These are phyloP conservation scores for Cosmopolites sordidus DNA, from an alignment of 2,888 invertebrate species.

Conservation along the genomic window DNA sequence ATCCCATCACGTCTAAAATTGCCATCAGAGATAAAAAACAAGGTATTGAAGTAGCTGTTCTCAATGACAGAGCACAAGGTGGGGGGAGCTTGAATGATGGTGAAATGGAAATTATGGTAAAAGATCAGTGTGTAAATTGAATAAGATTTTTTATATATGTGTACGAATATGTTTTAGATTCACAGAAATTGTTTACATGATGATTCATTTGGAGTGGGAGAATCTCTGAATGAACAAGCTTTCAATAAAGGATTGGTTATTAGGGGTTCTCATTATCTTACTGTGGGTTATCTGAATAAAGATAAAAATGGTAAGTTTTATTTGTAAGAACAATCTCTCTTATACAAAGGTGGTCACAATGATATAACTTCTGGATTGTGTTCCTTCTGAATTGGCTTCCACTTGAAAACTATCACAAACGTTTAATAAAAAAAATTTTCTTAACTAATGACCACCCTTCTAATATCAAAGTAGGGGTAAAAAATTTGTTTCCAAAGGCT, in stretches of 20 bases:
- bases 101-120: constrained; percentile 63
- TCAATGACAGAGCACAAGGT: constrained; percentile 60
- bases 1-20: constrained; percentile 68
- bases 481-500: too few species aligned
- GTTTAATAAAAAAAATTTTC: too few species aligned
- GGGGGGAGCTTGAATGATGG: constrained; percentile 59
- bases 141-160: too few species aligned
- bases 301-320: background rate
- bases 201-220: constrained; percentile 87
- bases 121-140: background rate
- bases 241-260: constrained; percentile 63
- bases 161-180: constrained; percentile 48
- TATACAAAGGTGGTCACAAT: too few species aligned
- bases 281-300: constrained; percentile 29
- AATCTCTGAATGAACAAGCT: constrained; percentile 78
- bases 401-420: too few species aligned
- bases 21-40: constrained; percentile 49
- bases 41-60: constrained; percentile 49
- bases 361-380: too few species aligned
- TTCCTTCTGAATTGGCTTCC: too few species aligned
- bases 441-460: too few species aligned
- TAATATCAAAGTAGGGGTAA: too few species aligned
- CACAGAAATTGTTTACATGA: constrained; percentile 79
- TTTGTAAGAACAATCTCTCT: too few species aligned
- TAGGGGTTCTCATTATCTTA: constrained; percentile 50